Evolutionary conservation across 2,888 invertebrate genomes (phyloP), one percentile per base, ranked within the genome.

Genomic region (Acholoe squamosa): DNA sequence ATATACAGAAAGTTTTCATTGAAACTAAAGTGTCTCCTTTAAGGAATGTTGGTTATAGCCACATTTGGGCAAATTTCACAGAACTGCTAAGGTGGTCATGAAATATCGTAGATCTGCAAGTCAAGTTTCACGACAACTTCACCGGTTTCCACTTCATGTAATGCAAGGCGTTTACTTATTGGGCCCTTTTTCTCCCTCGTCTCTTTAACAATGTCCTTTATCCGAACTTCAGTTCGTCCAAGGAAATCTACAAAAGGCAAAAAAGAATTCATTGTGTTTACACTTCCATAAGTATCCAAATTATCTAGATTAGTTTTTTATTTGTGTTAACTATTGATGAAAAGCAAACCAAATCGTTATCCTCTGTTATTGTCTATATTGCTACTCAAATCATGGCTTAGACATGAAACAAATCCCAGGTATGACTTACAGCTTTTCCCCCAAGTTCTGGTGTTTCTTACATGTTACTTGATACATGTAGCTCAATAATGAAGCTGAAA

Each of bases 61-160:
- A 31, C 31, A 28, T 31, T 76, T 76, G 25, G 76, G 16, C 31
- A 31, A 25, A 28, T 25, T 28, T 31, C 31, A 16, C 76, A 31
- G 76, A 25, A 14, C 31, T 19, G 31, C 31, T 76, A 31, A 34
- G 80, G 22, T 22, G 86, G 54, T 86, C 54, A 86, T 31, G 86
- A 86, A 54, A 86, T 89, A 25, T 90, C 90, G 92, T 93, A 97
- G 90, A 97, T 95, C 93, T 97, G 97, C 91, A 97, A 96, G 95
- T 97, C 97, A 90, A 97, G 96, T 95, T 97, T 97, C 77, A 97
- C 96, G 61, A 97, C 96, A 61, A 97, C 97, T 93, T 97, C 97
- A 51, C 97, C 97, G 43, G 97, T 96, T 91, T 97, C 97, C 0
- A 97, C 97, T 96, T 97, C 97, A 93, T 97, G 97, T 84, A 97